Percentiles rank a stretch among this genome's conserved stretches.
Conservation (phyloP, 92 coral and sea anemone genomes). For the Actinernus sp. region DNA sequence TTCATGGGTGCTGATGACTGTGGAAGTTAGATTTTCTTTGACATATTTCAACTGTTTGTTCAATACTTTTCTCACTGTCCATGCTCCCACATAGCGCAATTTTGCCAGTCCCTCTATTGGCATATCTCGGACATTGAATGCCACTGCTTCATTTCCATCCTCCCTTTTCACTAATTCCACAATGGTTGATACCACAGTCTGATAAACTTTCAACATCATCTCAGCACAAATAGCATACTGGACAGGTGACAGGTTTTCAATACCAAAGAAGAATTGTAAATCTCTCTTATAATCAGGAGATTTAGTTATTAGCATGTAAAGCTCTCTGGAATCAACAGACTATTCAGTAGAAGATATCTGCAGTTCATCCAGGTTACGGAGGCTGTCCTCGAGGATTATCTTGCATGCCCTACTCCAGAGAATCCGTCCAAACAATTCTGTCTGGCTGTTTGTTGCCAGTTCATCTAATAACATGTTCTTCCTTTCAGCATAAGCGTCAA, state of each 20-base stretch:
- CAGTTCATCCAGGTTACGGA: constrained; percentile 6
- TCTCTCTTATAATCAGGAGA: constrained; percentile 14
- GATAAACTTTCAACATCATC: no score
- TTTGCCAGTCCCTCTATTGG: no score
- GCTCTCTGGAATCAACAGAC: constrained; percentile 20
- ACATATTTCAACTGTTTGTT: constrained; percentile 6
- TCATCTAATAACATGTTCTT: no score
- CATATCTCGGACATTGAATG: no score
- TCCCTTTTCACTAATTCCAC: no score
- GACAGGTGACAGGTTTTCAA: not conserved
- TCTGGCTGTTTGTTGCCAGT: not conserved
- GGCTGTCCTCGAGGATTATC: constrained; percentile 32
- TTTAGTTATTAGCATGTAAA: constrained; percentile 37
- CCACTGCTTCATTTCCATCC: no score
- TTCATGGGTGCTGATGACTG: not conserved
- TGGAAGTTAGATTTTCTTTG: constrained; percentile 1
- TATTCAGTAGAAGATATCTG: constrained; percentile 23
- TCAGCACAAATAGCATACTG: not conserved
- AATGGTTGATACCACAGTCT: no score
- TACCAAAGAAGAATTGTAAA: not conserved
- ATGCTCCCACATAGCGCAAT: no score
- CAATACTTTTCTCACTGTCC: constrained; percentile 22
- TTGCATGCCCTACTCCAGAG: constrained; percentile 42
- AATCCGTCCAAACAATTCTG: constrained; percentile 31
- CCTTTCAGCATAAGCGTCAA: no score